Conservation (phyloP, 2,797 vertebrate genomes). For the Phataginus tetradactyla region DNA sequence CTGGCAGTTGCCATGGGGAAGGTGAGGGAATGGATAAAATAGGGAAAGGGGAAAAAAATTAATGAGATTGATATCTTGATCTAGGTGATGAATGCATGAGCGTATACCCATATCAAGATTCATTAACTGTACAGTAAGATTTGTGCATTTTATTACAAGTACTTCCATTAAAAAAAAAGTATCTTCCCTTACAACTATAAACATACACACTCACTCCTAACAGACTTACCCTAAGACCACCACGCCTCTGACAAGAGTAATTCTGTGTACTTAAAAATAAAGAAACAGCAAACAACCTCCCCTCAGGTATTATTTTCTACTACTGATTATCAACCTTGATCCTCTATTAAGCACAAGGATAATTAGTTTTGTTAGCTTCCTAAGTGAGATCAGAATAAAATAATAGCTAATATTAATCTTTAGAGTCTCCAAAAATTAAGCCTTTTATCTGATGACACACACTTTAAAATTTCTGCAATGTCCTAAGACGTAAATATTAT, state of each 20-base stretch:
- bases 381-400: not conserved
- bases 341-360: not conserved
- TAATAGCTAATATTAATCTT: not conserved
- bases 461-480: not conserved
- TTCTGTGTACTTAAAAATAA: not conserved
- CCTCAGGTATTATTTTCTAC: not conserved
- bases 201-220: not conserved
- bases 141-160: no score
- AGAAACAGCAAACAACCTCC: not conserved
- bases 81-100: no score
- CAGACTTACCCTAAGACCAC: not conserved
- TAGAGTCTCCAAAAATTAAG: not conserved
- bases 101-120: no score
- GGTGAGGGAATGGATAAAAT: no score
- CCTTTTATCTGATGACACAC: not conserved
- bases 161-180: not conserved
- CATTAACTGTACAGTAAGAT: no score
- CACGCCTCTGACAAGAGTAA: slow-evolving; percentile 1
- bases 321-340: not conserved
- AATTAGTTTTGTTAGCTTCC: not conserved
- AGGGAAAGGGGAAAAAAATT: no score
- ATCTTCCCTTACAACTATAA: not conserved
- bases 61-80: no score
- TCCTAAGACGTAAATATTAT: not conserved
- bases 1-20: no score